Base-by-base conservation (phyloP, 2,888 invertebrate species). In the Lumbricus terrestris region DNA sequence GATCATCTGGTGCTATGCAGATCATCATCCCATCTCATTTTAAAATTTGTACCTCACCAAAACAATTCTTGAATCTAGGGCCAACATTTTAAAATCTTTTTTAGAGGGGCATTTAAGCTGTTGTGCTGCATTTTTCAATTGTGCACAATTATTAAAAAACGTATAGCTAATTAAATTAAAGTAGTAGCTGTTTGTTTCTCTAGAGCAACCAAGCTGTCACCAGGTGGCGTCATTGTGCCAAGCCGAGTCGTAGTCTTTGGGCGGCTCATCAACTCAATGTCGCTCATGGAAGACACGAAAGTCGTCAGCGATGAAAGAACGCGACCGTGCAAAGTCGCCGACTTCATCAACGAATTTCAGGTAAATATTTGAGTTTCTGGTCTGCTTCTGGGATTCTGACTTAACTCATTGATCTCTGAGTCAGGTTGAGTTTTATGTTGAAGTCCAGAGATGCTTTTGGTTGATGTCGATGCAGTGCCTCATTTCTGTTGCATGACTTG, bases 341-440 rank as follows among this genome's bases (percentile, higher is more conserved):
- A 93, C 40, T 93, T 92, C 90, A 94, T 95, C 83, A 94, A 94
- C 90, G 92, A 93, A 40, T 95, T 93, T 90, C 93, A 94, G 93
- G 94, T 94, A 2, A 18, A 89, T 33, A 40, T 37, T 35, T 69
- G 92, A 38, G 69, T n/a, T 69, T 69, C n/a, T 8, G n/a, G 29
- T 69, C 69, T 69, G 29, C n/a, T 69, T 16, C 18, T 2, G 0
- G 69, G n/a, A n/a, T 69, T 69, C 69, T 69, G 69, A n/a, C n/a
- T n/a, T n/a, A n/a, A n/a, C n/a, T n/a, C n/a, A n/a, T n/a, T n/a
- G n/a, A 42, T 2, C 18, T 16, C 42, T 42, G 42, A 18, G 42
- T 15, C 15, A 42, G 42, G 42, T 6, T 42, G 16, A 42, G 42
- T n/a, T 16, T 42, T 42, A 42, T 2, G 18, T 42, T 42, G 16